Base-by-base conservation (phyloP, 2,113 vertebrate genomes). In the Bufo bufo region DNA sequence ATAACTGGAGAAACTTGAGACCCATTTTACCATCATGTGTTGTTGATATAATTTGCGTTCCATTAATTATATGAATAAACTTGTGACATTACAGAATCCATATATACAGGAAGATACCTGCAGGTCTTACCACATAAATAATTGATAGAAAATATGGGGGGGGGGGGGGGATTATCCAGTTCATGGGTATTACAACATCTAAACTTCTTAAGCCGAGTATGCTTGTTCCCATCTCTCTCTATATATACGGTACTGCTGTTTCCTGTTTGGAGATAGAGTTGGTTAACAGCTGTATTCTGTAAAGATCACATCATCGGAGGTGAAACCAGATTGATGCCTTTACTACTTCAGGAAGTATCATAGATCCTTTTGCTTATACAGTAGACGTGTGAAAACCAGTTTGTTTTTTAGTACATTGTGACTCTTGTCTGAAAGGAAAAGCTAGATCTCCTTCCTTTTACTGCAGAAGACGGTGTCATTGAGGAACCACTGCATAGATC, bases 221-320 rank as follows among this genome's bases (percentile, higher is more conserved):
- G 4, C 69, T 71, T 13, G 72, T 75, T 75, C 72, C 72, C 72
- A 75, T 75, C 43, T 49, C 19, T 75, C 72, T 49, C n/a, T n/a
- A n/a, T n/a, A 49, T 75, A 75, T 75, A 9, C 8, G 49, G 45
- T 19, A 6, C 2, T 19, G 58, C 0, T 58, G 45, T 56, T 75
- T 47, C 54, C 71, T 59, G 84, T 59, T 85, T 75, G 7, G n/a
- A 12, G 49, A 50, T 83, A 54, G 6, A 47, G 16, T 9, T 49
- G 16, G 72, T 75, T 85, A 59, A 85, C 84, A 85, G 52, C 71
- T 75, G 84, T 16, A 47, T 75, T 75, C 50, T 75, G 33, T 75
- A 23, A 49, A 33, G 33, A 45, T 61, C 56, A 85, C 54, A 45
- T 8, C n/a, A 72, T n/a, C 6, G 14, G 19, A 45, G 52, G 54